These are phyloP conservation scores for Trinorchestia longiramus DNA, from an alignment of 1,140 invertebrate genomes.

Conservation along the genomic window DNA sequence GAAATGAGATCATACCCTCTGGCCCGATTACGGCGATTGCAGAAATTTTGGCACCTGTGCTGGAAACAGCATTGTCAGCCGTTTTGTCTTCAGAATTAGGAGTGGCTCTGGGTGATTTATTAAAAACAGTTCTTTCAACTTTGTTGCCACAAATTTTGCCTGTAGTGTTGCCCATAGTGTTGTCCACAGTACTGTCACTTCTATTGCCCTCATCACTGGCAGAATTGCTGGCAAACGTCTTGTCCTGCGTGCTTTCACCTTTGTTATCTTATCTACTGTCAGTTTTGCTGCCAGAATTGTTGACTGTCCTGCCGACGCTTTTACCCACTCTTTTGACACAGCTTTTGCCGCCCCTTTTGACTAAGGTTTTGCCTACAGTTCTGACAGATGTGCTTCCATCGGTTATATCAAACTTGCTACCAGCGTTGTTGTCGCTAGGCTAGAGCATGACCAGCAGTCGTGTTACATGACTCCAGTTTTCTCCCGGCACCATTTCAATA, in stretches of 20 bases:
- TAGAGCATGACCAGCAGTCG: not conserved
- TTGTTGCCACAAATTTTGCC: not conserved
- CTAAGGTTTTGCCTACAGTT: not conserved
- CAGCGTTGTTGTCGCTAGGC: not conserved
- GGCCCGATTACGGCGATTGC: not conserved
- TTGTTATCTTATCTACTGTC: not conserved
- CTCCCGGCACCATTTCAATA: too few relatives aligned
- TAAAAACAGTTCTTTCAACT: not conserved
- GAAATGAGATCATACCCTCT: not conserved
- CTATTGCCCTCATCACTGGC: not conserved
- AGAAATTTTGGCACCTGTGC: not conserved
- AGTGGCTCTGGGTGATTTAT: not conserved
- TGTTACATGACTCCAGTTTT: too few relatives aligned
- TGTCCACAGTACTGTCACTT: not conserved
- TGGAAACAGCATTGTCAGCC: not conserved
- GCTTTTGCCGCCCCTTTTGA: not conserved
- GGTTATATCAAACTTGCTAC: not conserved
- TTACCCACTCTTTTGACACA: not conserved
- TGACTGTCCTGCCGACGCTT: not conserved
- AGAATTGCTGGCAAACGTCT: not conserved
- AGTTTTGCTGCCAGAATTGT: not conserved
- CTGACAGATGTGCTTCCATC: not conserved
- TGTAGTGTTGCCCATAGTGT: not conserved
- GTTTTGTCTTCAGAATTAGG: not conserved
- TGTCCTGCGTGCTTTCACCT: not conserved